These are phyloP conservation scores for Chrysemys picta DNA, from an alignment of 2,113 vertebrate genomes.

Conservation along the genomic window DNA sequence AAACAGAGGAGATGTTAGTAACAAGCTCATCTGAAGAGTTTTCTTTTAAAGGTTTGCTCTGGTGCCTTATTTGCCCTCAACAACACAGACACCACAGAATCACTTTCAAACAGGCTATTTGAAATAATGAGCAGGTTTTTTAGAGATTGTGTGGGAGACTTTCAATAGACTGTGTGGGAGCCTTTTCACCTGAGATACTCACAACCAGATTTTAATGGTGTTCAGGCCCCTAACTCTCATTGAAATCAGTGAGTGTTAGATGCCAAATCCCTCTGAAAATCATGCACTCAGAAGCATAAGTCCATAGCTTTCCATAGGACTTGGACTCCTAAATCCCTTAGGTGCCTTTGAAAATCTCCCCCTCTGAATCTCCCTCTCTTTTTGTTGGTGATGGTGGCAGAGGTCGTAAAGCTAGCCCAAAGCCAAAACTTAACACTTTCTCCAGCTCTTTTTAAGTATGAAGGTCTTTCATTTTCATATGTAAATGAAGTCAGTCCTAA, in stretches of 20 bases:
- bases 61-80: not conserved
- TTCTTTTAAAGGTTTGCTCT: not conserved
- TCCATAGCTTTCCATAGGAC: not conserved
- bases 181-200: not conserved
- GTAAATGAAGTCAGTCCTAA: slow-evolving; percentile 3
- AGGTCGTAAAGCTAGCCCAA: not conserved
- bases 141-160: not conserved
- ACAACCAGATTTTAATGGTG: not conserved
- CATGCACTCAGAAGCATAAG: not conserved
- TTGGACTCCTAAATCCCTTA: not conserved
- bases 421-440: not conserved
- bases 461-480: not conserved
- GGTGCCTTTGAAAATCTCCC: not conserved
- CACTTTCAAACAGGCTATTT: not conserved
- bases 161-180: not conserved
- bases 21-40: not conserved
- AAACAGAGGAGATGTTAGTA: not conserved
- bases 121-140: not conserved
- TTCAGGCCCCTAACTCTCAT: not conserved
- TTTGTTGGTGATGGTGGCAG: not conserved
- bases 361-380: not conserved
- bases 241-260: not conserved
- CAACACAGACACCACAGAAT: not conserved
- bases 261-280: not conserved
- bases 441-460: not conserved